phyloP scores from a whole-genome alignment of 2,888 invertebrate species.

The Griposia aprilina region DNA sequence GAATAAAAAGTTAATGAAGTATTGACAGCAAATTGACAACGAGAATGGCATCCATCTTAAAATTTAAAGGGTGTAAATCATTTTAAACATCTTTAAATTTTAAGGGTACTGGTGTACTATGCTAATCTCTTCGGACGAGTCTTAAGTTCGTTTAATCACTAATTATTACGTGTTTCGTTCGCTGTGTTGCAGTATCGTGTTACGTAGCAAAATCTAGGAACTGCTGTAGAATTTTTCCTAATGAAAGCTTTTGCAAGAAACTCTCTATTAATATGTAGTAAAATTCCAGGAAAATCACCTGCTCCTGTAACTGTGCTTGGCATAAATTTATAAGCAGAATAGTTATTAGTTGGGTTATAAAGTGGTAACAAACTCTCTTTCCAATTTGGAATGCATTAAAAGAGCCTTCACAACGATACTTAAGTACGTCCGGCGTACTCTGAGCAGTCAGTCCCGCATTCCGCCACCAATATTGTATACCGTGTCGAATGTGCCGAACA shows the following conservation, averaged over 20 bases:
- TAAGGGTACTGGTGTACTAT: too few relatives aligned
- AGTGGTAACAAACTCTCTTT: neutral
- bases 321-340: neutral
- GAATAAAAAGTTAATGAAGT: too few relatives aligned
- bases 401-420: conserved; percentile 1
- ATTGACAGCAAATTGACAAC: too few relatives aligned
- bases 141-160: too few relatives aligned
- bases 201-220: neutral
- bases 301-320: too few relatives aligned
- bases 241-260: neutral
- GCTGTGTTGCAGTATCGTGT: conserved; percentile 25
- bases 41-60: too few relatives aligned
- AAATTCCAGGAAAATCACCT: neutral
- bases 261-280: neutral
- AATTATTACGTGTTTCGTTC: conserved; percentile 53
- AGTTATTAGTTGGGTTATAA: neutral
- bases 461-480: neutral
- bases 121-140: too few relatives aligned
- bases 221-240: neutral
- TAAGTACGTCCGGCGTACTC: neutral
- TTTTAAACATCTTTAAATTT: too few relatives aligned
- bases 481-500: neutral
- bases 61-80: too few relatives aligned
- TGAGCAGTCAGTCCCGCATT: neutral
- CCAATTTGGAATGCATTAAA: conserved; percentile 6